These are phyloP conservation scores for Sthenelais limicola DNA, from an alignment of 2,888 invertebrate genomes.

Conservation along the genomic window DNA sequence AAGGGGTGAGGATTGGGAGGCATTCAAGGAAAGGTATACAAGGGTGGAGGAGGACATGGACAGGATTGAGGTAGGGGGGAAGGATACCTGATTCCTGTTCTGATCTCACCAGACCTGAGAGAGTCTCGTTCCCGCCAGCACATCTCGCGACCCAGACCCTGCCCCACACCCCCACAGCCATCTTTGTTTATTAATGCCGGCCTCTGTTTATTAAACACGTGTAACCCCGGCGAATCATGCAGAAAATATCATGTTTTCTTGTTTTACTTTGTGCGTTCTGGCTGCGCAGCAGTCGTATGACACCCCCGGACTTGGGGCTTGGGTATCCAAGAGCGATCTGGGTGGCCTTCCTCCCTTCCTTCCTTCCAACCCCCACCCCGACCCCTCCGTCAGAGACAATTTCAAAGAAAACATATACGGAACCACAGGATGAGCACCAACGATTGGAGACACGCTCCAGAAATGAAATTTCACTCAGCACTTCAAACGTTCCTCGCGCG, in stretches of 20 bases:
- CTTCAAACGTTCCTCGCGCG: no score
- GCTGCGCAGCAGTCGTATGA: background rate
- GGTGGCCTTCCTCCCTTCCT: background rate
- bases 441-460: no score
- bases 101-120: no score
- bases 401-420: background rate
- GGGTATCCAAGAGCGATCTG: background rate
- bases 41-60: background rate
- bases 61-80: background rate
- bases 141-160: background rate
- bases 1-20: background rate
- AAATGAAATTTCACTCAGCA: no score
- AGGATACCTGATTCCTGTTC: no score
- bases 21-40: background rate
- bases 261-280: slow-evolving; percentile 26
- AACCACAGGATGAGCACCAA: background rate
- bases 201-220: slow-evolving; percentile 35
- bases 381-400: no score
- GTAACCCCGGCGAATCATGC: slow-evolving; percentile 33
- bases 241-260: slow-evolving; percentile 36
- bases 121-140: slow-evolving; percentile 9
- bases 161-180: background rate
- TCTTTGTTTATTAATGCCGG: slow-evolving; percentile 33
- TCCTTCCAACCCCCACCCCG: slow-evolving; percentile 4
- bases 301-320: background rate